Base-by-base conservation (phyloP, 2,888 invertebrate species). In the Agriotes lineatus region DNA sequence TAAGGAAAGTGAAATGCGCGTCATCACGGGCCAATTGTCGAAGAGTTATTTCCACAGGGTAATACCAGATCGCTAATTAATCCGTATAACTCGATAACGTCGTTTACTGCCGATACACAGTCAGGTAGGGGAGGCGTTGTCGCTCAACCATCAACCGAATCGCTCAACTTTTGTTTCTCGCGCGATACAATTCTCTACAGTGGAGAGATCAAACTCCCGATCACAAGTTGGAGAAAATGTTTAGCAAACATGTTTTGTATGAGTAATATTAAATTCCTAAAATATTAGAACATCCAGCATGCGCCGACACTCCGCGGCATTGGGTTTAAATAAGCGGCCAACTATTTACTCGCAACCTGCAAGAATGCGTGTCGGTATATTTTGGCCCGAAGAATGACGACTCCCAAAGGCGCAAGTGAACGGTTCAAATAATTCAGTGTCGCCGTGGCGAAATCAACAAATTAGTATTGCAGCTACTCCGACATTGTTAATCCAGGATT, bases 381-480 rank as follows among this genome's bases (percentile, higher is more conserved):
- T 65, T 58, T 58, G 48, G 62, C 35, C 54, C 44, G 67, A 60
- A 71, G 64, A 67, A 60, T 69, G 70, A 69, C 66, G 68, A 61
- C 66, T 64, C 67, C 66, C 45, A 54, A 54, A 65, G 70, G 64
- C 57, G 61, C 42, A 63, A 68, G 59, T 68, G 60, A 69, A 70
- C 72, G 71, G 71, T 73, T 72, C 75, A 80, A 82, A 84, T 84
- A 84, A 83, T 80, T 84, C 84, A 84, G 79, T 83, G 84, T 84
- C 84, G 80, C 81, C 81, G 79, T 81, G 79, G 80, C 77, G 82
- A 83, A 84, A 84, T 83, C 84, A 84, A 83, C 84, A 84, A 84
- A 84, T 84, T 84, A 84, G 84, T 84, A 84, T 83, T 84, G 82
- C 81, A 82, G 82, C 82, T 82, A 82, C 81, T 82, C 82, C 82